Evolutionary conservation across 2,797 vertebrate species (phyloP).

Genomic region (Melopsittacus undulatus): DNA sequence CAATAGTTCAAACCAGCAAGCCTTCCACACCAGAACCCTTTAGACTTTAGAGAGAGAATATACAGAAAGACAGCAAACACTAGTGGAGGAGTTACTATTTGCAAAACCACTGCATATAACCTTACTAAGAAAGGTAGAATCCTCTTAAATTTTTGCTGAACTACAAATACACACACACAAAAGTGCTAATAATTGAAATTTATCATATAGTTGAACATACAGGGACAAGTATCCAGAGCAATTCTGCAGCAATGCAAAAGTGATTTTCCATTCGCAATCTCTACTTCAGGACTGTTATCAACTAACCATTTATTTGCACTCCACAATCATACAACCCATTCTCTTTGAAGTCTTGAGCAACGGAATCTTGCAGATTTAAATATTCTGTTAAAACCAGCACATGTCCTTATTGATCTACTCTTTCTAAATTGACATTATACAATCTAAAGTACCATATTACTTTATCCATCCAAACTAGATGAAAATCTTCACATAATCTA

Average conservation of each 20-base stretch:
- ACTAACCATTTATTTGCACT: constrained; percentile 42
- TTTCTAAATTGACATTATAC: not conserved
- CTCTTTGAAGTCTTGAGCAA: not conserved
- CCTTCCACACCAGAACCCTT: not conserved
- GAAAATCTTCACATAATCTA: not conserved
- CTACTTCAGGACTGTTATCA: not conserved
- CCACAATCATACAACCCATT: not conserved
- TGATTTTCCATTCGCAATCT: not conserved
- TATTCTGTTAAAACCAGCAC: constrained; percentile 61
- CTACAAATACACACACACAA: not conserved
- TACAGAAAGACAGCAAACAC: not conserved
- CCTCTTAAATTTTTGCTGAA: not conserved
- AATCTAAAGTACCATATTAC: not conserved
- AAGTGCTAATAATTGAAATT: not conserved
- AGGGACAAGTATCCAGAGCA: not conserved
- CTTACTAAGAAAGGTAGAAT: not conserved
- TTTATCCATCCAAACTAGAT: not conserved
- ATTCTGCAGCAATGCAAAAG: not conserved
- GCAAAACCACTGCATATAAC: not conserved
- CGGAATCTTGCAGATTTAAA: constrained; percentile 61
- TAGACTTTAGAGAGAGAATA: not conserved
- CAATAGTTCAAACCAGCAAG: not conserved
- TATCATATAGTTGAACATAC: not conserved
- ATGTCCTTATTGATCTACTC: not conserved
- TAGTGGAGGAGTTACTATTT: not conserved